These are phyloP conservation scores for Achlya flavicornis DNA, from an alignment of 2,888 invertebrate genomes.

Conservation along the genomic window DNA sequence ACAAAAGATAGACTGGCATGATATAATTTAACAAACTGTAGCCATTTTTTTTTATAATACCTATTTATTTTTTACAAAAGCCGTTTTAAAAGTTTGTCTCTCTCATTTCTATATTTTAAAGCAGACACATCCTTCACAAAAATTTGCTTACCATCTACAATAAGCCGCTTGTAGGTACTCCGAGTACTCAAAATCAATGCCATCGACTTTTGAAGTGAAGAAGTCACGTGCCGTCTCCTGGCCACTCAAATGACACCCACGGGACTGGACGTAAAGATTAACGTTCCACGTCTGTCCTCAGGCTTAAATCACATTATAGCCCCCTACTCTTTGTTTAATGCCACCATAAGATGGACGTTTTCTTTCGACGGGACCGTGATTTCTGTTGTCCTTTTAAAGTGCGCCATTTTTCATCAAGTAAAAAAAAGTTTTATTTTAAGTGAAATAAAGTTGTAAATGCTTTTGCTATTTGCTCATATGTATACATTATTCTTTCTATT, in stretches of 20 bases:
- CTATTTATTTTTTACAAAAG: too few species aligned
- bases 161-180: too few species aligned
- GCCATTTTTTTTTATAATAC: too few species aligned
- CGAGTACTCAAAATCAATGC: conserved; percentile 9
- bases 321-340: conserved; percentile 67
- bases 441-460: neutral
- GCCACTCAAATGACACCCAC: conserved; percentile 62
- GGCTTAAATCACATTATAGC: conserved; percentile 77
- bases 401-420: conserved; percentile 17
- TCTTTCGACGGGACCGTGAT: conserved; percentile 53
- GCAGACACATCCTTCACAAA: too few species aligned
- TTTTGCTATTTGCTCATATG: too few species aligned
- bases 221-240: conserved; percentile 68
- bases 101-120: too few species aligned
- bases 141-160: too few species aligned
- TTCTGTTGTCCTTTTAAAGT: conserved; percentile 40
- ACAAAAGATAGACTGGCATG: too few species aligned
- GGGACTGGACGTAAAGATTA: conserved; percentile 72
- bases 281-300: conserved; percentile 73
- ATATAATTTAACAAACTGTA: too few species aligned
- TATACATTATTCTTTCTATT: too few species aligned
- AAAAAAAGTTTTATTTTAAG: neutral
- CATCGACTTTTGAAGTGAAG: conserved; percentile 28
- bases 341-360: conserved; percentile 58
- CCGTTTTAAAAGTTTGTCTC: too few species aligned